Base-by-base conservation (phyloP, 2,113 vertebrate species). In the Oenanthe melanoleuca region DNA sequence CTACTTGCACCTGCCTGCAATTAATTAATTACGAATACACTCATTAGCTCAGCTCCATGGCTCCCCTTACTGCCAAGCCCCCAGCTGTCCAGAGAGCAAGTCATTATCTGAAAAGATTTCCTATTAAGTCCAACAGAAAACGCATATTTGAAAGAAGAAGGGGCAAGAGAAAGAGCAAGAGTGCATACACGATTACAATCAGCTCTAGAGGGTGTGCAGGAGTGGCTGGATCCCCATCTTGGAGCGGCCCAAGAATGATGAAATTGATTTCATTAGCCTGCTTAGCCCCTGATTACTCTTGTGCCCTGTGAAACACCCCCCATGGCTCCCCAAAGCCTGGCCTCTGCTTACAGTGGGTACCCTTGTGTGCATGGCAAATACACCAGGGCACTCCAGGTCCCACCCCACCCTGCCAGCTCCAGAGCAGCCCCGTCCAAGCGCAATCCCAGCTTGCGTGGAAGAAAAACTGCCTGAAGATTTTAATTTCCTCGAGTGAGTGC, bases 1-100 rank as follows among this genome's bases (percentile, higher is more conserved):
- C 63, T 65, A 74, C 91, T 91, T 97, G 94, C 96, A 96, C 94
- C 96, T 93, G 87, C 70, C 59, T 61, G 70, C 94, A 95, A 95
- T 97, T 97, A 96, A 96, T 97, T 96, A 95, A 97, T 97, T 96
- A 96, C 7, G 4, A 88, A 75, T 88, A 66, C 61, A 89, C 87
- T 96, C 94, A 95, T 94, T 97, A 96, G 69, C 64, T 93, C 78
- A 95, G 83, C 86, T 92, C 83, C 60, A 74, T 83, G 86, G 64
- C 81, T 95, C 74, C 49, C 63, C 57, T 95, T 80, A 63, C 80
- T 90, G 86, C 87, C 94, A 96, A 95, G 55, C 78, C 71, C 66
- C 80, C 87, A 93, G 79, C 89, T 95, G 91, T 86, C 82, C 91
- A 79, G 90, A 93, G 74, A 90, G 65, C 55, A 88, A 93, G 53